Evolutionary conservation across 2,113 vertebrate species (phyloP).

Genomic region (Xenopus borealis): DNA sequence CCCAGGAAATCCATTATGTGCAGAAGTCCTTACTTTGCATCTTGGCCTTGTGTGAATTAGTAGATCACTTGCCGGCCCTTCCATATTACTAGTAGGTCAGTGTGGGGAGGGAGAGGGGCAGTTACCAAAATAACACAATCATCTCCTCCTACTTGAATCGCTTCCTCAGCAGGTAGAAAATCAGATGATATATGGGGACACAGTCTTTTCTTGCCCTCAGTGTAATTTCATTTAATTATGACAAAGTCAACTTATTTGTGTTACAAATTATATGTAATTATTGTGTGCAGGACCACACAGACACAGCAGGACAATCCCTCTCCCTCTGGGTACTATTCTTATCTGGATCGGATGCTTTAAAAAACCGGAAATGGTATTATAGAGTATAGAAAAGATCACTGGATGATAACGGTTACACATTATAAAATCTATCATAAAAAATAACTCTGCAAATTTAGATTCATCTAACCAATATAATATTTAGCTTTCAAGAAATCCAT

Average conservation of each 20-base stretch:
- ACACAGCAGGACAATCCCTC: not conserved
- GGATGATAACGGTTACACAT: no score
- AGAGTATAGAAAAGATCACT: not conserved
- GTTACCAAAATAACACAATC: not conserved
- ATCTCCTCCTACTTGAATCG: not conserved
- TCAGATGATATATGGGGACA: not conserved
- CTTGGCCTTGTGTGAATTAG: not conserved
- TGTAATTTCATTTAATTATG: not conserved
- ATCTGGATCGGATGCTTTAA: no score
- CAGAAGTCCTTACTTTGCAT: slow-evolving; percentile 6
- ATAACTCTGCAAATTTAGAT: not conserved
- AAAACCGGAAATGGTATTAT: not conserved
- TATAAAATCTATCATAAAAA: no score
- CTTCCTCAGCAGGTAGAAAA: not conserved
- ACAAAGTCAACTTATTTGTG: not conserved
- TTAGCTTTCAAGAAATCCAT: no score
- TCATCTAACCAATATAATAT: not conserved
- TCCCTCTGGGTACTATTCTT: not conserved
- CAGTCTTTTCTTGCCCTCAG: not conserved
- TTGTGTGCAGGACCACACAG: slow-evolving; percentile 2
- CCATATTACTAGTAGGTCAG: not conserved
- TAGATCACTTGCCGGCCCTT: not conserved
- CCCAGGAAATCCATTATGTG: not conserved
- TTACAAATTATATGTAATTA: not conserved
- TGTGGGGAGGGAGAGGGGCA: not conserved